A percentile compares a stretch with the other conserved stretches of the same genome.
These are phyloP conservation scores for Sardinella longiceps DNA, from an alignment of 2,797 vertebrate genomes.

Conservation along the genomic window DNA sequence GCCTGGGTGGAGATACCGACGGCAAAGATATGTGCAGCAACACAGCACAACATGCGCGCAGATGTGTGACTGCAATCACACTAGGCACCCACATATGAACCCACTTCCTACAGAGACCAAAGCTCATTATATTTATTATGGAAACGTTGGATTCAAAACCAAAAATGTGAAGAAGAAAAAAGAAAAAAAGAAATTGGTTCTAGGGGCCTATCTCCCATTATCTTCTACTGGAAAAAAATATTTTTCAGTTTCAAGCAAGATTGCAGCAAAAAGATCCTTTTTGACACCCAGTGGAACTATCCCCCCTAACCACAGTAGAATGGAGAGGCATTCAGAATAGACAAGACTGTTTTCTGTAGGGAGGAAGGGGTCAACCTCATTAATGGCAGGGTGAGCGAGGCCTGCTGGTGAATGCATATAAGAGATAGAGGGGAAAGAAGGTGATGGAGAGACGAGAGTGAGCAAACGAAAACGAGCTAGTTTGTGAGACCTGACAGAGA, in stretches of 20 bases:
- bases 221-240: background rate
- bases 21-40: background rate
- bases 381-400: background rate
- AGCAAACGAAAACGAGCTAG: slow-evolving; percentile 18
- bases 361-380: background rate
- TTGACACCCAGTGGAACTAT: background rate
- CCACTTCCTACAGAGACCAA: background rate
- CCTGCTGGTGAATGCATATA: background rate
- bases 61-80: background rate
- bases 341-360: background rate
- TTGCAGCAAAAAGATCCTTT: background rate
- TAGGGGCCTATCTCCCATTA: background rate
- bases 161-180: background rate
- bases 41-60: background rate
- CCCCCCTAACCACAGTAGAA: background rate
- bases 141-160: background rate
- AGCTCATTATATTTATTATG: background rate
- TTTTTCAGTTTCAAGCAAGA: too few species aligned
- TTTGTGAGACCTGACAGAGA: slow-evolving; percentile 46
- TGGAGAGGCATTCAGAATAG: background rate
- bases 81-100: background rate
- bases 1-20: background rate
- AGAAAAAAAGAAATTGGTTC: background rate
- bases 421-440: slow-evolving; percentile 27
- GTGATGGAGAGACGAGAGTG: background rate